Evolutionary conservation across 2,113 vertebrate species (phyloP).

Genomic region (Oxyruncus cristatus): DNA sequence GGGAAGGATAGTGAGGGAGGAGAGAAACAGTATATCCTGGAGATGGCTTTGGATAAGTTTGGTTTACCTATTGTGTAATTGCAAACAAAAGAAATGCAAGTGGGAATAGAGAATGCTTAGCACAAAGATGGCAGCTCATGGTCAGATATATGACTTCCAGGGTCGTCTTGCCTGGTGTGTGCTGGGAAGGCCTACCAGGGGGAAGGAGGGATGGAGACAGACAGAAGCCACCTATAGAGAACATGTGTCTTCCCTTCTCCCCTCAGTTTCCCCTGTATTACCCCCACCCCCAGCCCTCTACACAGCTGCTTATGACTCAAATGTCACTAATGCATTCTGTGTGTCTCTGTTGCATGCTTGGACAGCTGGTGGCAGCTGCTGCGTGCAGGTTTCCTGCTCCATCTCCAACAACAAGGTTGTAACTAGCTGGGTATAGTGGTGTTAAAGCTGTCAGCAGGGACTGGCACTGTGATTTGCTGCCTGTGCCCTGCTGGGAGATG

Average conservation of each 20-base stretch:
- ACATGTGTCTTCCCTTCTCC: neutral
- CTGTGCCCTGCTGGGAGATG: neutral
- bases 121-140: neutral
- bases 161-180: neutral
- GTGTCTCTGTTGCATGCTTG: neutral
- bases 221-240: neutral
- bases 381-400: neutral
- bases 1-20: neutral
- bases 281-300: neutral
- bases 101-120: neutral
- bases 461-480: neutral
- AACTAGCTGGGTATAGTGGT: rapidly evolving
- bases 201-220: neutral
- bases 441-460: too few relatives aligned
- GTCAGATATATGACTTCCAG: rapidly evolving
- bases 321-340: rapidly evolving
- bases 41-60: neutral
- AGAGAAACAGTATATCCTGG: neutral
- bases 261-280: neutral
- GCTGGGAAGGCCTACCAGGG: neutral
- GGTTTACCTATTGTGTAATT: neutral
- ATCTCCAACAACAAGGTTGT: rapidly evolving
- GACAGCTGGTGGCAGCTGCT: neutral
- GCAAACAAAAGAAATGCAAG: neutral
- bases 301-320: neutral